Evolutionary conservation across 2,888 invertebrate species (phyloP), one percentile per base, ranked within the genome.

Genomic region (Pristionchus arcanus): DNA sequence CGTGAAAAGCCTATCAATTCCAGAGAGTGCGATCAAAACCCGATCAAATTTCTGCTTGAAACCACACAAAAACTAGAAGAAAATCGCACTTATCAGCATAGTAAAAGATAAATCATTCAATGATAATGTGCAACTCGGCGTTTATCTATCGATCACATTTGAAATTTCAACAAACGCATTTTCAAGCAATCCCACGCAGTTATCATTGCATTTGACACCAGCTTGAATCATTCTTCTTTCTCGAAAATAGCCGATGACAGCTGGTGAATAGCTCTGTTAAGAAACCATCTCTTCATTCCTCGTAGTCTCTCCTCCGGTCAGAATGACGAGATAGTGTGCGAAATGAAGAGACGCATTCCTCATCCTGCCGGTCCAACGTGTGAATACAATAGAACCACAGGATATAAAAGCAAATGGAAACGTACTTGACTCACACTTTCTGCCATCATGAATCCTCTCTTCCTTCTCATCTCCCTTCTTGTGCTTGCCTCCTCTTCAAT

Each of bases 181-280:
- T 59, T 9, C 59, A 19, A 59, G 4, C 5, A 16, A 25, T 59
- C 59, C 5, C 59, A 21, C 19, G 9, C 63, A 63, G 63, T 63
- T 63, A 63, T 63, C 63, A 63, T 63, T n/a, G 25, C n/a, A 63
- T 63, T 42, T 11, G n/a, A 21, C n/a, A 63, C 25, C 25, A 25
- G 63, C n/a, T 25, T 63, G 63, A 63, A 63, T 63, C 63, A 63
- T 63, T 63, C 63, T 63, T 63, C 63, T n/a, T 63, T 25, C n/a
- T 63, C n/a, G 21, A 25, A 11, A 63, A 63, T 63, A 63, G 25
- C 25, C 63, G 63, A 63, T 63, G 63, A 63, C 63, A 63, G 63
- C 63, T 63, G n/a, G 63, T n/a, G 42, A 49, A 49, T 3, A 9
- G 42, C 42, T 9, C 42, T 49, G 42, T 49, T 9, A 49, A 49